A percentile compares a stretch with the other conserved stretches of the same genome.
phyloP scores from a whole-genome alignment of 2,888 invertebrate genomes.

The Eubasilissa splendida region DNA sequence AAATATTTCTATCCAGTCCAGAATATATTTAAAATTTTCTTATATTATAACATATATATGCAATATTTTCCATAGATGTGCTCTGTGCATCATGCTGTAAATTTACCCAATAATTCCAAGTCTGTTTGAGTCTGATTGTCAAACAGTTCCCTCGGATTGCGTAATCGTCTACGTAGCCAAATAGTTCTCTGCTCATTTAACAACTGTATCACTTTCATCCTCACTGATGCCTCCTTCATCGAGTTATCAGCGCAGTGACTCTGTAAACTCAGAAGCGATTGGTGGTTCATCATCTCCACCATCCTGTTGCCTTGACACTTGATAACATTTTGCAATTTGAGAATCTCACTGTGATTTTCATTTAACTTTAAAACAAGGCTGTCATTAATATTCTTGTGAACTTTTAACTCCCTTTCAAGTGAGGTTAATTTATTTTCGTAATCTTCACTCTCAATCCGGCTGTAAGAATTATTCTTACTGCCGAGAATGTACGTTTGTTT shows the following conservation, averaged over 20 bases:
- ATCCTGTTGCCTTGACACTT: constrained; percentile 21
- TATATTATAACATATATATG: too few relatives aligned
- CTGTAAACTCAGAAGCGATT: constrained; percentile 27
- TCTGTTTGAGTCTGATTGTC: constrained; percentile 38
- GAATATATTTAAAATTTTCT: too few relatives aligned
- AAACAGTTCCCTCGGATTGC: neutral
- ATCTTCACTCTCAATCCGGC: constrained; percentile 11
- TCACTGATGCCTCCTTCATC: constrained; percentile 1
- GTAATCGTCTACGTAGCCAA: neutral
- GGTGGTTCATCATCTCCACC: constrained; percentile 24
- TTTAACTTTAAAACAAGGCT: constrained; percentile 24
- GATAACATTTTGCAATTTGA: constrained; percentile 8
- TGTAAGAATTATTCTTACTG: neutral
- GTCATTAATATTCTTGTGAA: constrained; percentile 28
- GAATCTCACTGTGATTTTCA: constrained; percentile 18
- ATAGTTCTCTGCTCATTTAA: neutral
- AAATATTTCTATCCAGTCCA: too few relatives aligned
- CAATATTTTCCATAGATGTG: constrained; percentile 10
- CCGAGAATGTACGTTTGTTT: constrained; percentile 22
- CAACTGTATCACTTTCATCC: too few relatives aligned
- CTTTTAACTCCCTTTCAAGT: constrained; percentile 32
- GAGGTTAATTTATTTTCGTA: constrained; percentile 10
- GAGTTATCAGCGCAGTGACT: neutral
- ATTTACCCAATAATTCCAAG: constrained; percentile 25
- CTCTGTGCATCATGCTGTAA: neutral